Evolutionary conservation across 2,113 vertebrate species (phyloP), one percentile per base, ranked within the genome.

Genomic region (Anarrhichthys ocellatus): DNA sequence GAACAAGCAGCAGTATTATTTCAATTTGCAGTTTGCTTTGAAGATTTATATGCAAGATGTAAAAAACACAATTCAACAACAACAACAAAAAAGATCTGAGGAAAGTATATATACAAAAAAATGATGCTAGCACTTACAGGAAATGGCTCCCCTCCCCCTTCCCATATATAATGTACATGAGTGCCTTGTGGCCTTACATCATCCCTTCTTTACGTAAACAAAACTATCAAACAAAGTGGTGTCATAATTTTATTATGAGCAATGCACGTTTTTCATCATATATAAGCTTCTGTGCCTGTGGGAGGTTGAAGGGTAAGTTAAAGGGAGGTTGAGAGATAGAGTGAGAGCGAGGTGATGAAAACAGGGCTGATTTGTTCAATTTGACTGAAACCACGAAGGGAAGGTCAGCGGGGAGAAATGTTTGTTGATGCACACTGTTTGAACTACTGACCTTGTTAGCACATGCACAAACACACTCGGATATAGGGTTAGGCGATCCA

Each of bases 361-460:
- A 74, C 69, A 32, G 14, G 27, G 78, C 69, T 93, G 82, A 88
- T 89, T 90, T 84, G 82, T 81, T 84, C 85, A 87, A 74, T 92
- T 90, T 89, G 85, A 84, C 88, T 61, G 83, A 78, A 86, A 76
- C 67, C 83, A 85, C 70, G 84, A 87, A 73, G 86, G 85, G 85
- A 86, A 83, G 88, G 88, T 88, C 88, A 83, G 54, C 9, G 61
- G 73, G 80, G 84, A 87, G 79, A 88, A 36, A 78, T 88, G 83
- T 88, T 85, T 90, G 88, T 78, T 85, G 78, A 81, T 89, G 81
- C 77, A 11, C 73, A 81, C 56, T 44, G 73, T 81, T 82, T 92
- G 80, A 90, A 85, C 84, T 54, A 13, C 77, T 87, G 91, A 88
- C 87, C 87, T 85, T 84, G 89, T 88, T 80, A 78, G 52, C 32